A percentile compares a stretch with the other conserved stretches of the same genome.
These are phyloP conservation scores for Hypsibius dujardini DNA, from an alignment of 1,140 invertebrate species.

Conservation along the genomic window DNA sequence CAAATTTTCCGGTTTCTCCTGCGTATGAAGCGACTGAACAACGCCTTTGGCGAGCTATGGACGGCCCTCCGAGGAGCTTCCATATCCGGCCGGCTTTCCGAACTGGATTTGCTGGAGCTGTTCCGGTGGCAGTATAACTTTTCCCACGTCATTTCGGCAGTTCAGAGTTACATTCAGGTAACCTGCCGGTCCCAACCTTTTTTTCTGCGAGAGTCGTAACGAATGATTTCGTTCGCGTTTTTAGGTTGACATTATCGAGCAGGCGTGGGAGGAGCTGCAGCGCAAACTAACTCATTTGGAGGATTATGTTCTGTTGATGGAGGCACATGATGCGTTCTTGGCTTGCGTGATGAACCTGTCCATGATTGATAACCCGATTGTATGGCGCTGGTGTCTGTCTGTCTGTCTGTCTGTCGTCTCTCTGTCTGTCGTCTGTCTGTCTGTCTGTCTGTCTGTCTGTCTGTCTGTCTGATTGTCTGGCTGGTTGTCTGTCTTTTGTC, in stretches of 20 bases:
- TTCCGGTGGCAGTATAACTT: neutral
- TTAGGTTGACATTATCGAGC: neutral
- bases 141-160: neutral
- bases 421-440: no score
- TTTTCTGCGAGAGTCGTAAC: no score
- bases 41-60: neutral
- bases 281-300: neutral
- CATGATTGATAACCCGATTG: neutral
- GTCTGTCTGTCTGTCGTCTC: no score
- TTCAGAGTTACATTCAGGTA: neutral
- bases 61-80: neutral
- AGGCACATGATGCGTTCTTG: neutral
- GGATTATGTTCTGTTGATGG: neutral
- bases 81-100: neutral
- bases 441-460: no score
- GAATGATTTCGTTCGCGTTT: no score
- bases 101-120: neutral
- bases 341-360: neutral
- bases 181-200: no score
- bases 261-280: neutral
- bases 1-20: conserved; percentile 1
- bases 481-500: neutral
- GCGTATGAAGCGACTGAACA: neutral
- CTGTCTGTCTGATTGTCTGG: neutral
- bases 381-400: neutral